Percentiles rank a stretch among this genome's conserved stretches.
phyloP scores from a whole-genome alignment of 1,140 invertebrate species.

The Tigriopus japonicus region DNA sequence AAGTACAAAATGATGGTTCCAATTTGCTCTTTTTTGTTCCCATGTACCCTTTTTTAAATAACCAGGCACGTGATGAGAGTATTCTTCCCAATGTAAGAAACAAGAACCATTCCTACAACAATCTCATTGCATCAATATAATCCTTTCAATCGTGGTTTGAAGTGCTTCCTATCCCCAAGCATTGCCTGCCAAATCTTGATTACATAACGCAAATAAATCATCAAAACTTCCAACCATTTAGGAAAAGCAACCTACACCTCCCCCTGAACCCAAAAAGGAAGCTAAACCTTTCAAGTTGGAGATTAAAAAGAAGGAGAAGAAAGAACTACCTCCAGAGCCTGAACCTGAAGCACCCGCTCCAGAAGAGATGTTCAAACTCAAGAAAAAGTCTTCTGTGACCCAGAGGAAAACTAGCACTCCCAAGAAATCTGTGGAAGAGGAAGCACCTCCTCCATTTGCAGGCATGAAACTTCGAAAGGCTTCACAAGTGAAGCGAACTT shows the following conservation, averaged over 20 bases:
- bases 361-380: constrained; percentile 10
- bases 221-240: not conserved
- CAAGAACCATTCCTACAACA: too few relatives aligned
- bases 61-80: too few relatives aligned
- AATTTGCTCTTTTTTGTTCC: too few relatives aligned
- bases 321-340: constrained; percentile 17
- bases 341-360: not conserved
- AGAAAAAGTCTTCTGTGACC: constrained; percentile 6
- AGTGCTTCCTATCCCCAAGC: too few relatives aligned
- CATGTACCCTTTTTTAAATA: too few relatives aligned
- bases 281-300: constrained; percentile 25
- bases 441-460: constrained; percentile 8
- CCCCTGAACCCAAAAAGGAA: constrained; percentile 17
- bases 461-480: constrained; percentile 11
- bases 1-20: too few relatives aligned
- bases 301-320: constrained; percentile 29
- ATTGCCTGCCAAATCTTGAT: too few relatives aligned
- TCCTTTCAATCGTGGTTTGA: too few relatives aligned
- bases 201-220: too few relatives aligned
- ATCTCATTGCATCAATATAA: too few relatives aligned
- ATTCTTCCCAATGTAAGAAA: too few relatives aligned
- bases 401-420: not conserved
- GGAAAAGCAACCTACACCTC: constrained; percentile 4
- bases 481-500: constrained; percentile 7
- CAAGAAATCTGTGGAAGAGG: constrained; percentile 1